phyloP scores from a whole-genome alignment of 1,140 invertebrate species.

The Mesaphorura yosii region DNA sequence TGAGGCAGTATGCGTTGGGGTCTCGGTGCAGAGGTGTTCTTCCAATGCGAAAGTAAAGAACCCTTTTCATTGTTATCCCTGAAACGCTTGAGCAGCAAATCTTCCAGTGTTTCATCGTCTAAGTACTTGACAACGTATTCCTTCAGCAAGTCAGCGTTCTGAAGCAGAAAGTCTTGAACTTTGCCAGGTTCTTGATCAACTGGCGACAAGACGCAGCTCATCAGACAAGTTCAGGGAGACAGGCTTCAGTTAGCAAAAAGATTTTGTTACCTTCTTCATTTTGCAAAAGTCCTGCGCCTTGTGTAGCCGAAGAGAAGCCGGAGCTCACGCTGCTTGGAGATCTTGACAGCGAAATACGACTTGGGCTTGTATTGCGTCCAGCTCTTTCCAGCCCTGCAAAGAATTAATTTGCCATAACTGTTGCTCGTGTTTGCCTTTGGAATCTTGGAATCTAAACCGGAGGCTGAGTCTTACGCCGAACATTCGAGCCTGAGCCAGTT shows the following conservation, averaged over 20 bases:
- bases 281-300: neutral
- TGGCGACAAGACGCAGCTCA: neutral
- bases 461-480: no score
- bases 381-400: neutral
- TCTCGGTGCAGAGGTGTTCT: neutral
- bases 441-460: neutral
- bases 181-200: slow-evolving; percentile 3
- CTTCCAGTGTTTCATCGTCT: neutral
- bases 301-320: neutral
- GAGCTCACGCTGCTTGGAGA: neutral
- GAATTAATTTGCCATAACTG: neutral
- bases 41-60: neutral
- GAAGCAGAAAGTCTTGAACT: slow-evolving; percentile 5
- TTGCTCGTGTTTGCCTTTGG: neutral
- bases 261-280: neutral
- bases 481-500: neutral
- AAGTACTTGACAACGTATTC: neutral
- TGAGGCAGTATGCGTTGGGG: slow-evolving; percentile 2
- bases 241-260: neutral
- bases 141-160: neutral
- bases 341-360: neutral
- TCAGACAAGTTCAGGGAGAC: neutral
- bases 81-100: neutral
- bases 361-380: neutral
- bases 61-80: neutral